phyloP scores from a whole-genome alignment of 64 coral and sea anemone genomes.

The Platygyra sinensis region DNA sequence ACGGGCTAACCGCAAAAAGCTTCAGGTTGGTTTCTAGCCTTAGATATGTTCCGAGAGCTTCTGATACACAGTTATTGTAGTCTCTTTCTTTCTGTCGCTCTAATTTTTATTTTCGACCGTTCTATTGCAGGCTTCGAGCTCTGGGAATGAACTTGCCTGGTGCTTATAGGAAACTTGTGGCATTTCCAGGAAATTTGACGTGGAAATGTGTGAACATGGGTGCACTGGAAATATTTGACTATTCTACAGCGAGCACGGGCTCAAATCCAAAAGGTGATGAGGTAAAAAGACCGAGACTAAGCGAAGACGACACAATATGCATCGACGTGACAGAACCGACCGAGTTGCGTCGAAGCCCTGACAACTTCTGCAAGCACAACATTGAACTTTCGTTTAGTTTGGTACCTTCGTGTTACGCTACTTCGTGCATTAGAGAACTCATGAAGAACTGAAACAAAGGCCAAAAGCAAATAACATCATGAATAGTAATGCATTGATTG shows the following conservation, averaged over 20 bases:
- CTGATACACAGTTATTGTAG: background rate
- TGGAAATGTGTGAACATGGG: slow-evolving; percentile 35
- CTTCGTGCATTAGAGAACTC: slow-evolving; percentile 75
- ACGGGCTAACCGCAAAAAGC: slow-evolving; percentile 25
- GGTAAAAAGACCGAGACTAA: slow-evolving; percentile 3
- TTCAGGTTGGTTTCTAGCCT: slow-evolving; percentile 28
- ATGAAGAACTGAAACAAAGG: slow-evolving; percentile 65
- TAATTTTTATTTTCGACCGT: background rate
- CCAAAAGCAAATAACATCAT: background rate
- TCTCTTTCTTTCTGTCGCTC: background rate
- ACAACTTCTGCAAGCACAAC: background rate
- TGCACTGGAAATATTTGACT: background rate
- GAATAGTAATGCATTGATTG: no score
- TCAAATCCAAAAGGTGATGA: background rate
- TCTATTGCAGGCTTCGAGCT: slow-evolving; percentile 12
- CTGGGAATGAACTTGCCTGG: slow-evolving; percentile 72
- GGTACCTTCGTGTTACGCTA: slow-evolving; percentile 82
- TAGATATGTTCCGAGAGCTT: no score
- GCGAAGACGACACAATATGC: background rate
- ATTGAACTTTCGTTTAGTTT: slow-evolving; percentile 79
- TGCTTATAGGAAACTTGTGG: slow-evolving; percentile 85
- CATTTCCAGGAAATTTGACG: slow-evolving; percentile 42
- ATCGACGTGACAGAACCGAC: background rate
- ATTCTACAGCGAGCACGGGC: no score
- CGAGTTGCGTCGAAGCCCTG: background rate